Percentiles rank a stretch among this genome's conserved stretches.
These are phyloP conservation scores for Hyperopisus bebe DNA, from an alignment of 2,113 vertebrate species.

Conservation along the genomic window DNA sequence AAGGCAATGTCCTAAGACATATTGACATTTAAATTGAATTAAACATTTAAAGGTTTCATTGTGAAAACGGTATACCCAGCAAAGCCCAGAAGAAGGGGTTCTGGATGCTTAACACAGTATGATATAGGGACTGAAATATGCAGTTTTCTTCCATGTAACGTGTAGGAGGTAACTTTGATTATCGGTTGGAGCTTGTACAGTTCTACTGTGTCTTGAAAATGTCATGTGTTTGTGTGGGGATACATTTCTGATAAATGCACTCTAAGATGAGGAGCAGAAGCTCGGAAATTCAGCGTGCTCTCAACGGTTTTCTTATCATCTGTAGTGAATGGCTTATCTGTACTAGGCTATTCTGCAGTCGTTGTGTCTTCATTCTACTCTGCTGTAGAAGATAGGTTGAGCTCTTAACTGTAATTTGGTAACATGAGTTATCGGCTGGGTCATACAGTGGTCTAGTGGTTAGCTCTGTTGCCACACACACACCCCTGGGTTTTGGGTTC, in stretches of 20 bases:
- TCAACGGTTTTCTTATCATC: background rate
- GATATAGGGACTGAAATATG: background rate
- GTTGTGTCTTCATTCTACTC: background rate
- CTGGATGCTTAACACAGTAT: background rate
- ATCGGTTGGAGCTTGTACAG: background rate
- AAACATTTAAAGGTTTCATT: conserved; percentile 9
- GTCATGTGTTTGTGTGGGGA: background rate
- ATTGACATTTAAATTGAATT: conserved; percentile 19
- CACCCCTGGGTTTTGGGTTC: background rate
- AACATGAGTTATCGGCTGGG: background rate
- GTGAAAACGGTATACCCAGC: background rate
- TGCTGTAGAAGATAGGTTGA: background rate
- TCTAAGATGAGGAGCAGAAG: background rate
- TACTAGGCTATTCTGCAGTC: background rate
- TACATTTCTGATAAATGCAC: background rate
- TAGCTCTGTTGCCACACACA: background rate
- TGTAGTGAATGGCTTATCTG: background rate
- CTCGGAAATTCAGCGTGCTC: background rate
- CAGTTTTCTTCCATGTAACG: background rate
- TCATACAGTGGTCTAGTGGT: background rate
- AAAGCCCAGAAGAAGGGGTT: background rate
- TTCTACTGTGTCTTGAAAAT: background rate
- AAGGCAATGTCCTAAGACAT: background rate
- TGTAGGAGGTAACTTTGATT: background rate
- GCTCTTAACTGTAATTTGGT: background rate